Evolutionary conservation across 2,888 invertebrate species (phyloP).

Genomic region (Clunio marinus): DNA sequence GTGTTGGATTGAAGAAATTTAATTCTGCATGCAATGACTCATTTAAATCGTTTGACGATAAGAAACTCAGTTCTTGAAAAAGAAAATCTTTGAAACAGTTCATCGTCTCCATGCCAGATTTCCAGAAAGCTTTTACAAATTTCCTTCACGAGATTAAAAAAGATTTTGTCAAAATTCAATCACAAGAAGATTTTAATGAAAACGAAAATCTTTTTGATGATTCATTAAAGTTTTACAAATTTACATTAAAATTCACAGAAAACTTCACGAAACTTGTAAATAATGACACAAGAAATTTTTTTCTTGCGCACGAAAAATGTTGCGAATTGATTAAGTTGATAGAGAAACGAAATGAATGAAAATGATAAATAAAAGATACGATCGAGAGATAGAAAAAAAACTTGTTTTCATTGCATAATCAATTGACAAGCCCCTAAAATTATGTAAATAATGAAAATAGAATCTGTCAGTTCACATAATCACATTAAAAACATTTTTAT

Average conservation of each 20-base stretch:
- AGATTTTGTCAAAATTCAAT: no score
- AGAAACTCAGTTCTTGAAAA: constrained; percentile 44
- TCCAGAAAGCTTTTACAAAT: neutral
- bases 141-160: no score
- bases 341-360: neutral
- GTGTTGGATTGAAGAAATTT: constrained; percentile 43
- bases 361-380: no score
- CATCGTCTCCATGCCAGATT: constrained; percentile 34
- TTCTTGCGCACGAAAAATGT: neutral
- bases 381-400: no score
- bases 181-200: no score
- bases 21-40: constrained; percentile 42
- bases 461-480: no score
- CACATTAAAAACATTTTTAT: no score
- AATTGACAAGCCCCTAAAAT: no score
- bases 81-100: constrained; percentile 44
- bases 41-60: constrained; percentile 42
- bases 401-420: no score
- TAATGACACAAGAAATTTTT: constrained; percentile 3
- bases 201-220: no score
- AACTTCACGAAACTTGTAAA: neutral
- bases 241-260: neutral
- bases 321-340: neutral
- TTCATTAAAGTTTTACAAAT: neutral
- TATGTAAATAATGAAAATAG: no score